Base-by-base conservation (phyloP, 2,888 invertebrate genomes). In the Melieria crassipennis region DNA sequence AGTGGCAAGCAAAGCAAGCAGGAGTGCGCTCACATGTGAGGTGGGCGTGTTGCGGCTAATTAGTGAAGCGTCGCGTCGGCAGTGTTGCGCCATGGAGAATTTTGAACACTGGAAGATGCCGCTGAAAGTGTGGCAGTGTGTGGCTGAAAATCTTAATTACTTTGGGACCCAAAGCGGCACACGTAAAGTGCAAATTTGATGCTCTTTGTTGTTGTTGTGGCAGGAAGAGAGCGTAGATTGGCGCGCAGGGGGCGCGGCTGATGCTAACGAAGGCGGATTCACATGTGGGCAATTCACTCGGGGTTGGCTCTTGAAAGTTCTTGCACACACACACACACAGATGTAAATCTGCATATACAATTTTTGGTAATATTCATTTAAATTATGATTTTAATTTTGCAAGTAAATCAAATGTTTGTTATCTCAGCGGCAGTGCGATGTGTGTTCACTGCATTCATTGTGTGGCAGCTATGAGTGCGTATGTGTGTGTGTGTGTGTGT, bases 321-420 rank as follows among this genome's bases (percentile, higher is more conserved):
- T 46, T 30, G 11, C 63, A 30, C 63, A 55, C 55, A 30, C 13
- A 42, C 30, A 55, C 13, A 9, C 16, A 42, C 9, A 13, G 9
- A 9, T 60, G 60, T 60, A 9, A 7, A 45, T 43, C 4, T n/a
- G 63, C 55, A 45, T 65, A 16, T 55, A 16, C 57, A 61, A 58
- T 70, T 69, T 69, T 43, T 57, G 69, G 30, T 70, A 71, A 75
- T 73, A 73, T 72, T 70, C 16, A 75, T 69, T 72, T 75, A 70
- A 75, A 75, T 75, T 75, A 73, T 73, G 73, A 73, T 66, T 70
- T 67, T 71, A 71, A 72, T 73, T 70, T 73, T 55, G 66, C 60
- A 70, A 72, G 70, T 75, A 72, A 75, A 73, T 72, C 72, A 75
- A 75, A 73, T 70, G 65, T 73, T 70, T 66, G 66, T 72, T 69